These are phyloP conservation scores for Thecocarcelia acutangulata DNA, from an alignment of 2,888 invertebrate genomes.

Conservation along the genomic window DNA sequence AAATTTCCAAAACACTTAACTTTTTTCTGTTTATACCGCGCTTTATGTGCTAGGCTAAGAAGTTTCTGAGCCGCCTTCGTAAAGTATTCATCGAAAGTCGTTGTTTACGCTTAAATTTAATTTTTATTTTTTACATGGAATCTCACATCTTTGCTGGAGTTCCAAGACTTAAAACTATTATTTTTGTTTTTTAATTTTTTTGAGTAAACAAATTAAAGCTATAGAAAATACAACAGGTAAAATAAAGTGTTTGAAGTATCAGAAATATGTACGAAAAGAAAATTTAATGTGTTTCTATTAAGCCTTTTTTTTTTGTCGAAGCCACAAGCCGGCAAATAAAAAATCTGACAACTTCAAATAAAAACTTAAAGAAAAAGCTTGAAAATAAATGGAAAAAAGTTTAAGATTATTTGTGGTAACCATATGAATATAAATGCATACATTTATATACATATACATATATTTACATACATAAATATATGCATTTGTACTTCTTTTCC, in stretches of 20 bases:
- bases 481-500: neutral
- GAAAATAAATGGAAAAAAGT: constrained; percentile 17
- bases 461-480: too few species aligned
- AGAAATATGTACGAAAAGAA: constrained; percentile 43
- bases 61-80: too few species aligned
- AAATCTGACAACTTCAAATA: constrained; percentile 45
- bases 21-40: too few species aligned
- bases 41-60: too few species aligned
- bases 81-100: constrained; percentile 1
- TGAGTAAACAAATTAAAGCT: constrained; percentile 31
- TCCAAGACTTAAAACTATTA: constrained; percentile 14
- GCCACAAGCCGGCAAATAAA: constrained; percentile 46
- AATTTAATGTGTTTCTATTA: constrained; percentile 42
- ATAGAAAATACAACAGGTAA: constrained; percentile 45
- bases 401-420: too few species aligned
- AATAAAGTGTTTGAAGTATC: constrained; percentile 45
- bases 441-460: too few species aligned
- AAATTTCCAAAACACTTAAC: too few species aligned
- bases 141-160: constrained; percentile 49
- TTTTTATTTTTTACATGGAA: constrained; percentile 27
- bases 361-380: constrained; percentile 9
- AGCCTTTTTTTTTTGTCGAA: constrained; percentile 36
- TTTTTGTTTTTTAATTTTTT: constrained; percentile 1
- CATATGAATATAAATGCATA: too few species aligned
- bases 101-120: neutral